Evolutionary conservation across 2,888 invertebrate genomes (phyloP).

Genomic region (Tineola bisselliella): DNA sequence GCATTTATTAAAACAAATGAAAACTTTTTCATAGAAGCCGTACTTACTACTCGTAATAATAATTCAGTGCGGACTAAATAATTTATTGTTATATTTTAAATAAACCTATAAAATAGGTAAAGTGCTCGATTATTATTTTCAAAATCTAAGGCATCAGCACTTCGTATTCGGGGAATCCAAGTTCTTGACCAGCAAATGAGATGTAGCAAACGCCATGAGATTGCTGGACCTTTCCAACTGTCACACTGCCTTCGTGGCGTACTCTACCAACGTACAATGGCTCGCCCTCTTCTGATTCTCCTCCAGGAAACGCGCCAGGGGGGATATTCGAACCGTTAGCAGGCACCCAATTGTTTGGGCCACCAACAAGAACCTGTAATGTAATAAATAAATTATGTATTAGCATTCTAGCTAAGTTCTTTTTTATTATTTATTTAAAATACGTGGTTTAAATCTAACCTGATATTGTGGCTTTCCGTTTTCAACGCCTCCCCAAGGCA

Average conservation of each 20-base stretch:
- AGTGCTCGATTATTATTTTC: background rate
- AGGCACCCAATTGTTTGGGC: constrained; percentile 76
- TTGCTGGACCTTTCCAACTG: constrained; percentile 85
- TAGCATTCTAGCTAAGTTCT: background rate
- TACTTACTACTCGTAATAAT: constrained; percentile 18
- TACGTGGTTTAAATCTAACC: constrained; percentile 38
- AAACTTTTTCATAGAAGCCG: background rate
- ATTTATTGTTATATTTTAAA: constrained; percentile 15
- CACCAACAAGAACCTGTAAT: constrained; percentile 65
- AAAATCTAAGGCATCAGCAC: constrained; percentile 65
- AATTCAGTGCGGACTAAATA: constrained; percentile 29
- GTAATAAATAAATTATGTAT: too few species aligned
- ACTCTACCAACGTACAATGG: constrained; percentile 82
- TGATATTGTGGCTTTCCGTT: constrained; percentile 81
- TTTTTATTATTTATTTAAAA: background rate
- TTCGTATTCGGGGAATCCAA: constrained; percentile 84
- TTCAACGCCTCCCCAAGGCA: constrained; percentile 86
- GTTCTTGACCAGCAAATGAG: constrained; percentile 81
- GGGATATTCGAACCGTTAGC: constrained; percentile 75
- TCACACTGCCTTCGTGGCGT: constrained; percentile 78
- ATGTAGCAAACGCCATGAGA: constrained; percentile 86
- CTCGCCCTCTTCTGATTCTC: constrained; percentile 80
- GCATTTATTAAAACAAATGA: background rate
- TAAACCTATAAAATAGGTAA: background rate
- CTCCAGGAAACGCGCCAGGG: constrained; percentile 77